Evolutionary conservation across 2,113 vertebrate genomes (phyloP), one percentile per base, ranked within the genome.

Genomic region (Anguilla rostrata): DNA sequence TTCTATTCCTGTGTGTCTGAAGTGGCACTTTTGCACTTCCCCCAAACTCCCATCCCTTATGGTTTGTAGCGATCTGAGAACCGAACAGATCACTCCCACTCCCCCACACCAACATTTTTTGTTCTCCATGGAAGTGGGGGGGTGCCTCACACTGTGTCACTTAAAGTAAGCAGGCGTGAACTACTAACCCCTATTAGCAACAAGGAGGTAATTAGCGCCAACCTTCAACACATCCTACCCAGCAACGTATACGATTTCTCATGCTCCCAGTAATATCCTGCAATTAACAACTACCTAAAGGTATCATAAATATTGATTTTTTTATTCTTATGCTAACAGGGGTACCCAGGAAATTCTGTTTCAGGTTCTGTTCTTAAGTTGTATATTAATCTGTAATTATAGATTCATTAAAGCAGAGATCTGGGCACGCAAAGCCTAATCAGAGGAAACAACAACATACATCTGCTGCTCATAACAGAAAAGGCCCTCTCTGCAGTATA

Each of bases 231-330:
- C 82, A 78, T 88, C 75, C 82, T 26, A 89, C 82, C 83, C 88
- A 53, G 86, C 86, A 66, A 81, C 90, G 86, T 71, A 84, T 85
- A 80, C 85, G 63, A 56, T 83, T 88, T 88, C 84, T 46, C 75
- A 71, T 86, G 81, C 83, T 88, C 75, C 79, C 66, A 82, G 81
- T 84, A 87, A 87, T 53, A 88, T 83, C 86, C 41, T 39, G 63
- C 84, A 91, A 87, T 91, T 89, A 92, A 81, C 57, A 83, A n/a
- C 57, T 22, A 87, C 88, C 92, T 88, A 40, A 82, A 88, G 90
- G 87, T 63, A 88, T 84, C 78, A 84, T 88, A 91, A 91, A 91
- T 91, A 91, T 92, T 88, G 86, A 89, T 88, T 75, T 29, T 75
- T 75, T 89, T n/a, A 29, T 29, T 34, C 87, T 66, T 86, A 81